Evolutionary conservation across 2,888 invertebrate species (phyloP).

Genomic region (Callosobruchus maculatus): DNA sequence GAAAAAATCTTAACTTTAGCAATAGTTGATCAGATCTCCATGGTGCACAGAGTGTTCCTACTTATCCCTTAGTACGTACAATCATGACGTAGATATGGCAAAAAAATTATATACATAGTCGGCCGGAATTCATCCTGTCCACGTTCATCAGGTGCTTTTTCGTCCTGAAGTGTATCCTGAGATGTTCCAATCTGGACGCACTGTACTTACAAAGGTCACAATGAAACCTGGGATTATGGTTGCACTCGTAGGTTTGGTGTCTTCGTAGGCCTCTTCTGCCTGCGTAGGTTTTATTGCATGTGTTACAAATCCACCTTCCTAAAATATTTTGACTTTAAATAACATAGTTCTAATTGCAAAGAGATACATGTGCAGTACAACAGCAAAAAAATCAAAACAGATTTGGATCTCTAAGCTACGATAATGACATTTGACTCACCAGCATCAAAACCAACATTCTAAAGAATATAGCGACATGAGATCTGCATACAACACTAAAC

Average conservation of each 20-base stretch:
- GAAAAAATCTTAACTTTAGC: too few relatives aligned
- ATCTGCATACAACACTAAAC: too few relatives aligned
- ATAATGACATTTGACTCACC: too few relatives aligned
- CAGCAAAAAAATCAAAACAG: neutral
- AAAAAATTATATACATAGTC: neutral
- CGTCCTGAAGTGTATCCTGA: neutral
- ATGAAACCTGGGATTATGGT: neutral
- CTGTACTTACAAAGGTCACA: neutral
- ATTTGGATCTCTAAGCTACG: too few relatives aligned
- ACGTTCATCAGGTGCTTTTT: neutral
- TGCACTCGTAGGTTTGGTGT: neutral
- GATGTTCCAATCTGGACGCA: neutral
- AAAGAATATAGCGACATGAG: too few relatives aligned
- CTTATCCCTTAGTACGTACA: neutral
- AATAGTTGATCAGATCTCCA: too few relatives aligned
- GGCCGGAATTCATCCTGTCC: neutral
- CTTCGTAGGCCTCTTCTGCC: neutral
- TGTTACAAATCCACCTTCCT: neutral
- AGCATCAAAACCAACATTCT: too few relatives aligned
- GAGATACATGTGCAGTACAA: neutral
- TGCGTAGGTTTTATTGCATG: slow-evolving; percentile 2
- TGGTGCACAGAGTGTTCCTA: too few relatives aligned
- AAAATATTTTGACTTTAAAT: neutral
- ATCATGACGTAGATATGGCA: neutral
- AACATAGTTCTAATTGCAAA: neutral